A percentile compares a stretch with the other conserved stretches of the same genome.
Conservation (phyloP, 1,140 invertebrate genomes). For the Heterodera carotae region DNA sequence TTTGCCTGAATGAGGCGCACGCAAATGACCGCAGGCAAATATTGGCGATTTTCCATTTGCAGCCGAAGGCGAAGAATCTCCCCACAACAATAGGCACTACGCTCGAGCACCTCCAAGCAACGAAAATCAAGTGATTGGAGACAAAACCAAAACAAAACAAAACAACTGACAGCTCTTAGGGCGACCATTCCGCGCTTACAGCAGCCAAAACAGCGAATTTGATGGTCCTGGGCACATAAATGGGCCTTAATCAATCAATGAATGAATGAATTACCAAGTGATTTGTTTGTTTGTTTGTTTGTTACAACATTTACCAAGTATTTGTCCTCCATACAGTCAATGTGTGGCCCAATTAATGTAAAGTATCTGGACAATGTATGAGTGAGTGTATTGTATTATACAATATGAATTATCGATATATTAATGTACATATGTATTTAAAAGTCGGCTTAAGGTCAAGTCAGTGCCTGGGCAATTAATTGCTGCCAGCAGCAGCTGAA, state of each 20-base stretch:
- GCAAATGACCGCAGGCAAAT: conserved; percentile 74
- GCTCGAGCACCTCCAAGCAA: conserved; percentile 70
- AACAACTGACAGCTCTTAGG: conserved; percentile 69
- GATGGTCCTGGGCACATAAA: conserved; percentile 74
- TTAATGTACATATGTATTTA: no score
- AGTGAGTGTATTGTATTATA: no score
- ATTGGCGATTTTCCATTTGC: conserved; percentile 78
- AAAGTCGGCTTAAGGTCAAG: no score
- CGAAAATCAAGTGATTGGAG: no score
- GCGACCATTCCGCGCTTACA: conserved; percentile 76
- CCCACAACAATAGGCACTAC: conserved; percentile 79
- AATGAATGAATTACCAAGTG: conserved; percentile 23
- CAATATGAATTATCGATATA: no score
- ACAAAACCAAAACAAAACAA: not conserved
- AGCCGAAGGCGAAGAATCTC: conserved; percentile 77
- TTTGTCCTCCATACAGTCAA: conserved; percentile 83
- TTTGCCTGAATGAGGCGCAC: conserved; percentile 75
- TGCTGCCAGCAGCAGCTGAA: no score
- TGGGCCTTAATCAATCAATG: conserved; percentile 72
- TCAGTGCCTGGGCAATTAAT: no score
- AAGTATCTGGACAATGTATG: conserved; percentile 72
- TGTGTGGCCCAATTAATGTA: conserved; percentile 80
- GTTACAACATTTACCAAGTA: conserved; percentile 74
- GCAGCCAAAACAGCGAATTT: conserved; percentile 77
- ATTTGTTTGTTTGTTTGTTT: not conserved